Base-by-base conservation (phyloP, 92 coral and sea anemone genomes). In the Heteractis magnifica region DNA sequence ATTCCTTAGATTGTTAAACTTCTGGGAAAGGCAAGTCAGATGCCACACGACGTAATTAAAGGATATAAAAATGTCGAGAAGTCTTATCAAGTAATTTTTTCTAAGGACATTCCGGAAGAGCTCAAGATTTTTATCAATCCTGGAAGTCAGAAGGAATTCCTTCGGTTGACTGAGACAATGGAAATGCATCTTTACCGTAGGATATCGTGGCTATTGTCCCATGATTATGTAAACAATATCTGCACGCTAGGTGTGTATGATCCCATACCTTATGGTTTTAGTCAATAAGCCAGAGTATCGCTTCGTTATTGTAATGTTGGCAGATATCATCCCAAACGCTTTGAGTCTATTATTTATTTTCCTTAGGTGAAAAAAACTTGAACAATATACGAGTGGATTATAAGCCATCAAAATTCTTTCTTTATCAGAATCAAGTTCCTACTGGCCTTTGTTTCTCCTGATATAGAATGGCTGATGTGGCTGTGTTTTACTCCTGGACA, bases 91-190 rank as follows among this genome's bases (percentile, higher is more conserved):
- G 49, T 23, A 26, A 8, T 68, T 76, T 34, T 76, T 20, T n/a
- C 26, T 76, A 18, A 55, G 60, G 79, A 50, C 64, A 20, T 76
- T 52, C 79, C 79, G 60, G 79, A 76, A 76, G 58, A 16, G 79
- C 58, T 76, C 65, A 20, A 55, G 79, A 76, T 76, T 50, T 49
- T 76, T 76, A 55, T 76, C 79, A 55, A 76, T 52, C 58, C 44
- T 76, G 18, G 52, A 76, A 74, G 77, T 76, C 79, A 20, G 64
- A 19, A 50, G 79, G 60, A 50, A 68, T 68, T 68, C 26, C 49
- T 68, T 26, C 11, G 73, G 11, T 68, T 6, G 3, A 68, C 44
- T 34, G 23, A 21, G 73, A 68, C 73, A 62, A 68, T 68, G 9
- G 73, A 68, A 68, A 5, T 68, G 49, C 73, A 20, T 23, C 73